Evolutionary conservation across 2,797 vertebrate species (phyloP).

Genomic region (Myripristis jacobus): DNA sequence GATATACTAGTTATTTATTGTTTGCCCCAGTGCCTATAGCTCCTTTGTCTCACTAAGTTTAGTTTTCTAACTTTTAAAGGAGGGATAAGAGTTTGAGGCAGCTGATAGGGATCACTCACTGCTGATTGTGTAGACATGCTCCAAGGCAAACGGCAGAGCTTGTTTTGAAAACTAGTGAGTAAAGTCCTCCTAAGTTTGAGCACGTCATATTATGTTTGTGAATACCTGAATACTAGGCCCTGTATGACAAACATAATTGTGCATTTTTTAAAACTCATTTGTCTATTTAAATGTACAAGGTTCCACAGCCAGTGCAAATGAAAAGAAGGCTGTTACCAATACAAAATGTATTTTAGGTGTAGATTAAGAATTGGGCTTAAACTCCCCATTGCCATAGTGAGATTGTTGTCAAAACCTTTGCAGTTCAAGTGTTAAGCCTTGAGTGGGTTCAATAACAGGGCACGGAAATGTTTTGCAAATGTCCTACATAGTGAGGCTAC

Average conservation of each 20-base stretch:
- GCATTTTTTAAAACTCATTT: no score
- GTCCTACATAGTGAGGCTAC: no score
- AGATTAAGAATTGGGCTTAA: not conserved
- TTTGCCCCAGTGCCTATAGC: not conserved
- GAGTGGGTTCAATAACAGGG: no score
- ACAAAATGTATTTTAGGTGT: not conserved
- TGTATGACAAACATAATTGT: not conserved
- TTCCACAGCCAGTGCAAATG: not conserved
- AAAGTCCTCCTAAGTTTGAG: not conserved
- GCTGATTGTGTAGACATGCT: not conserved
- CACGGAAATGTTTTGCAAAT: no score
- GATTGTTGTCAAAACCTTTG: no score
- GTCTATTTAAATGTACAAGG: not conserved
- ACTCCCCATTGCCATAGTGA: not conserved
- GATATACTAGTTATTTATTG: not conserved
- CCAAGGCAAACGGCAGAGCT: not conserved
- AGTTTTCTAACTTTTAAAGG: not conserved
- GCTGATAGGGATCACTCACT: not conserved
- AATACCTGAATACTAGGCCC: not conserved
- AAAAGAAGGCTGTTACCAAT: not conserved
- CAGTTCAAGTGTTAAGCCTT: no score
- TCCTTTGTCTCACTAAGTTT: not conserved
- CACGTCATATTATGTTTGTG: not conserved
- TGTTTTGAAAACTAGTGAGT: no score
- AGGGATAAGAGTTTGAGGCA: not conserved